Evolutionary conservation across 2,888 invertebrate genomes (phyloP), one percentile per base, ranked within the genome.

Genomic region (Electrophaes corylata): DNA sequence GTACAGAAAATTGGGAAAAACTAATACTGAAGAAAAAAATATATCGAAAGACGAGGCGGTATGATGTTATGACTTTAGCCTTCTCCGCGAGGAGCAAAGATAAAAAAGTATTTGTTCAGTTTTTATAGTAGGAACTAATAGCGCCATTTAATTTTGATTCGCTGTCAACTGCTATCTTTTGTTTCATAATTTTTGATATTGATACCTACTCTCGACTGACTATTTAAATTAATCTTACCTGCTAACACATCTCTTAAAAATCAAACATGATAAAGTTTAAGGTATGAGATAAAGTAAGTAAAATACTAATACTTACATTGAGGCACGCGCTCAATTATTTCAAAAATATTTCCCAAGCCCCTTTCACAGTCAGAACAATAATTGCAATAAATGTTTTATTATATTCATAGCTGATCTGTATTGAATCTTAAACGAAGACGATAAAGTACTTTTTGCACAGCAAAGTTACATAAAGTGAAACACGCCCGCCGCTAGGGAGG

Each of bases 361-460:
- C n/a, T 0, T 29, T 33, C n/a, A 1, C n/a, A 16, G 16, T 6
- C 19, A 23, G 10, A 10, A 20, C 14, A 43, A 43, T 31, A 20
- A n/a, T 44, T n/a, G n/a, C n/a, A n/a, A n/a, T 3, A n/a, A 6
- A 44, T n/a, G 19, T 41, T 29, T 12, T 16, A 14, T 14, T 26
- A 12, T 37, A 37, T 37, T 37, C 11, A 26, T 12, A 37, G 12
- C 14, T 16, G 8, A 41, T 6, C 14, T 10, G 18, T 11, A 46
- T 51, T 51, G 12, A 51, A 35, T 29, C 40, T 16, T 35, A 52
- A 31, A 11, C 4, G 11, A 16, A 11, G 20, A 11, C 1, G 2
- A 45, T 53, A 45, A 49, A 49, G 44, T 8, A 16, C n/a, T 45
- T 53, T 58, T 58, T 49, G 40, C 31, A 12, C 14, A 35, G 37